phyloP scores from a whole-genome alignment of 2,113 vertebrate species.

The Noctilio leporinus region DNA sequence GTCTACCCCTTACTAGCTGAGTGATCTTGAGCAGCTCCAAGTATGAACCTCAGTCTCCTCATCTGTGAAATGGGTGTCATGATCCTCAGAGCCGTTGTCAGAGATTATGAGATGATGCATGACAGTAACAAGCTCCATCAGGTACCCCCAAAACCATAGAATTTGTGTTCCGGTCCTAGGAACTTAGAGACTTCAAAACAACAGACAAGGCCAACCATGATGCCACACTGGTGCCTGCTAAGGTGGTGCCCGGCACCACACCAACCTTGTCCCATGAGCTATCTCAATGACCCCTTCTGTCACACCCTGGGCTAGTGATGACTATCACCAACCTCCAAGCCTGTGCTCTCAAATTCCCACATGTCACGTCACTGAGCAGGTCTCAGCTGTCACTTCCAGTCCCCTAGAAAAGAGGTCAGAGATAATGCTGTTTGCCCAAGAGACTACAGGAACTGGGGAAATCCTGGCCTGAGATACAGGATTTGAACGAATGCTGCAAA shows the following conservation, averaged over 20 bases:
- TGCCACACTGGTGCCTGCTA: rapidly evolving
- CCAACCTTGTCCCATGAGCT: not conserved
- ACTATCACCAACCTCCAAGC: not conserved
- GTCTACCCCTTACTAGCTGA: not conserved
- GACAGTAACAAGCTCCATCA: not conserved
- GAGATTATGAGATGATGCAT: not conserved
- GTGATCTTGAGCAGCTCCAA: not conserved
- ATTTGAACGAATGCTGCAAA: not conserved
- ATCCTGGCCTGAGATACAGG: not conserved
- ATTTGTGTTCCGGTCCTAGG: not conserved
- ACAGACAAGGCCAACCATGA: not conserved
- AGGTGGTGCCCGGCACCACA: rapidly evolving
- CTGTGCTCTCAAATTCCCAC: not conserved
- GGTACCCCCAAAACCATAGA: not conserved
- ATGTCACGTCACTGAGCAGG: not conserved
- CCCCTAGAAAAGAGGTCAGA: not conserved
- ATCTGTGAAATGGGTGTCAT: not conserved
- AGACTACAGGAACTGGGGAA: not conserved
- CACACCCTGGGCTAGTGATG: not conserved
- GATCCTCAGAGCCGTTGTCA: not conserved
- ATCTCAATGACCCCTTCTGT: not conserved
- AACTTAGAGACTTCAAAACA: not conserved
- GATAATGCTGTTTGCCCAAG: not conserved
- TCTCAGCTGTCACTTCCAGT: constrained; percentile 7
- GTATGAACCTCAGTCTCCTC: not conserved